Evolutionary conservation across 2,888 invertebrate species (phyloP), one percentile per base, ranked within the genome.

Genomic region (Spisula subtruncata): DNA sequence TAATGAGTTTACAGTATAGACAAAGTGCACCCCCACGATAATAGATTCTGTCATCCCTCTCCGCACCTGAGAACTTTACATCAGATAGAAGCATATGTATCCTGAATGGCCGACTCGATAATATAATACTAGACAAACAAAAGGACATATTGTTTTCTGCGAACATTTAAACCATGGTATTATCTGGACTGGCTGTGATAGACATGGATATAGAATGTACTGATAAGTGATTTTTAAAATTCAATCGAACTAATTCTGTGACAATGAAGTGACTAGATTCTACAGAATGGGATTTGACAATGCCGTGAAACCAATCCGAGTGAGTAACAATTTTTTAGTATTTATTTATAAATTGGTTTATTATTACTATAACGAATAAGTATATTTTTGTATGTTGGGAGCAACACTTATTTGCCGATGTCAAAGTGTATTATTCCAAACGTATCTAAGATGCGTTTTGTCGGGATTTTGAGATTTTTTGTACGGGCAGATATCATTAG

Each of bases 251-350:
- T 35, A 35, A 75, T 8, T 75, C 35, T 75, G 35, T 75, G 6
- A 35, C 75, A 12, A 35, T 32, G 75, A 75, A 35, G 75, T 51
- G 48, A 46, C 46, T n/a, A n/a, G n/a, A n/a, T n/a, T n/a, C n/a
- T 12, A 46, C 18, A 46, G 1, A 46, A 84, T 84, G 84, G 84
- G 75, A 29, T 79, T 75, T 71, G 75, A 75, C 29, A 84, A 84
- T 51, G 84, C 84, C n/a, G 84, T 84, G 20, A 51, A 25, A 20
- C 84, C 84, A 18, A 51, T 79, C 18, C 75, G 75, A 32, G 84
- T 84, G 16, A 29, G 84, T 84, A 75, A n/a, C n/a, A n/a, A n/a
- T n/a, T 35, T 2, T 16, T 18, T 75, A 16, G 8, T 41, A 41
- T 5, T 41, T 41, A 41, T 41, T 2, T 41, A 41, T 41, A 41